Evolutionary conservation across 2,888 invertebrate species (phyloP), one percentile per base, ranked within the genome.

Genomic region (Timandra comae): DNA sequence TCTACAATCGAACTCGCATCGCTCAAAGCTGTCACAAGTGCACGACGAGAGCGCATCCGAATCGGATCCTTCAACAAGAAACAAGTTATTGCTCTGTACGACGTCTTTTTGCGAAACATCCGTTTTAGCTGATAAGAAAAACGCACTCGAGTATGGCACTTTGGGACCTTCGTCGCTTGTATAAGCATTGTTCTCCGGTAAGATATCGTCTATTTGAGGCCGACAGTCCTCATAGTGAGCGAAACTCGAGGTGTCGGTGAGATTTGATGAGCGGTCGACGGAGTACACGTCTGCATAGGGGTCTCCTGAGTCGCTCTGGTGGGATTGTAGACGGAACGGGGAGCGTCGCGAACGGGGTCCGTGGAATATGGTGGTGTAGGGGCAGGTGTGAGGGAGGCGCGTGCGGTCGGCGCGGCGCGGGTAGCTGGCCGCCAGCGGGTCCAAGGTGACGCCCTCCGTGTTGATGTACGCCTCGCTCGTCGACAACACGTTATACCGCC

Each of bases 41-140:
- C 86, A 86, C n/a, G 86, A 82, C n/a, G 86, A 86, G 30, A 86
- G 46, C n/a, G 80, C 84, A 55, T 86, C 86, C n/a, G 85, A 84
- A 34, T 81, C 84, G 2, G 76, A 76, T 33, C 69, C 81, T 40
- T 84, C 84, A 2, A 69, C 73, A 13, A 76, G 46, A 54, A 76
- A 80, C 22, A 75, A 61, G 41, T 79, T 75, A 47, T 63, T 67
- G 20, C 51, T 65, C 38, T 67, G 62, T 16, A 59, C 57, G 19
- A 65, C 62, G n/a, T 74, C 69, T 51, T 74, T 70, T 24, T 63
- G 57, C 26, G 55, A 30, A 9, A 54, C 42, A 20, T 77, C 81
- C 23, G 63, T 56, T 61, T 79, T 75, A 23, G 75, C 61, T 1
- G 84, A 63, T 16, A 86, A 65, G 38, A 74, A 85, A 52, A 84